Evolutionary conservation across 2,888 invertebrate genomes (phyloP), one percentile per base, ranked within the genome.

Genomic region (Diplazon laetatorius): DNA sequence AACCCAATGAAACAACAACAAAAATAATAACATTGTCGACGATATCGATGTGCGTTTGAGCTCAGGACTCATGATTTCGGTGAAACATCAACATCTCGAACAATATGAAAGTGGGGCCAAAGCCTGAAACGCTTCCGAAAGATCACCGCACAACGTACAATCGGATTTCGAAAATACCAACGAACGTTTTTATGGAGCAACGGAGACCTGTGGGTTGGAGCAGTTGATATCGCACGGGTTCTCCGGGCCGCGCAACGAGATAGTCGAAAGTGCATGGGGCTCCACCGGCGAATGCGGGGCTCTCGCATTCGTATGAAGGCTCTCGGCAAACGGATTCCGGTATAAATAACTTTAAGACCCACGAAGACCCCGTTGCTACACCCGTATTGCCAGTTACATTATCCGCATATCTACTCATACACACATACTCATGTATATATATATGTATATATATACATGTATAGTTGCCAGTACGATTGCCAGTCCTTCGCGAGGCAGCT

Each of bases 301-400:
- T 37, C 55, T 48, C 16, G 25, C 48, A n/a, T n/a, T n/a, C n/a
- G 66, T 48, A 52, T 30, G 30, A 52, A 63, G 35, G 46, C 60
- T 75, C 82, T n/a, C n/a, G n/a, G 76, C 81, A 57, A 74, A 74
- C 78, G 78, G 83, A 85, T 86, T 82, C 78, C 81, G 86, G 65
- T 86, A 86, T 86, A 86, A 86, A 86, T 86, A 86, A 86, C 86
- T 83, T 81, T 75, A 80, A 80, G 83, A 80, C 60, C 57, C 69
- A 75, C 70, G 76, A 63, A 71, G 71, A 78, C 72, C 55, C 71
- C 62, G n/a, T 66, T 50, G 77, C 63, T 70, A 76, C 65, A 22
- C 55, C 55, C 44, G 35, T 42, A 30, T 65, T 59, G 20, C 57
- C 30, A 37, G 68, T 55, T 16, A 68, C 30, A 46, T 71, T 30